Conservation (phyloP, 2,113 vertebrate species). For the Chrysemys picta region DNA sequence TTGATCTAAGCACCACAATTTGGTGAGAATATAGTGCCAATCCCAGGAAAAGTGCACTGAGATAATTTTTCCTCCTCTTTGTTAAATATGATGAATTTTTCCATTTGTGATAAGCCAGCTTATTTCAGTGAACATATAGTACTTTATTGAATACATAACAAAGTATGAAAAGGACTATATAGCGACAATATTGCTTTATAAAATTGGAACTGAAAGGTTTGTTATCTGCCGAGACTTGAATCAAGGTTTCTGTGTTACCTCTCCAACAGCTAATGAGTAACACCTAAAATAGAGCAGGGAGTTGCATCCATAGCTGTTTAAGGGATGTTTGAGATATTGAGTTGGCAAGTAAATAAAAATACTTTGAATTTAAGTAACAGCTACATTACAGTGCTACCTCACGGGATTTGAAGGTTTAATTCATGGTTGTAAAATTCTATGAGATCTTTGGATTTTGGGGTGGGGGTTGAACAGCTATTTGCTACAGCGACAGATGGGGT, state of each 20-base stretch:
- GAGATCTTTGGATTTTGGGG: neutral
- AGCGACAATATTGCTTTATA: neutral
- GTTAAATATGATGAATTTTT: neutral
- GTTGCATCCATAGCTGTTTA: neutral
- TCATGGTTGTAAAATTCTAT: neutral
- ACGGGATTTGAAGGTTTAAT: neutral
- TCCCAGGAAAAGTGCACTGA: neutral
- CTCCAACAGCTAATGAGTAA: neutral
- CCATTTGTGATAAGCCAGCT: neutral
- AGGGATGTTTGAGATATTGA: neutral
- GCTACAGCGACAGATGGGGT: too few species aligned
- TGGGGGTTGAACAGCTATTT: neutral
- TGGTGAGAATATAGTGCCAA: neutral
- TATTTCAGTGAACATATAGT: accelerated
- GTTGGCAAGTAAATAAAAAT: neutral
- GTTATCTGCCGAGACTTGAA: neutral
- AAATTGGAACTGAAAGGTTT: neutral
- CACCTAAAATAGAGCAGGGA: neutral
- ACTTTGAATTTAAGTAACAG: neutral
- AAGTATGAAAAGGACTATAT: neutral
- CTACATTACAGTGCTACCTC: too few species aligned
- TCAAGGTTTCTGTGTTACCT: neutral
- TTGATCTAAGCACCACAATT: neutral
- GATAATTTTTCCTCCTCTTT: neutral
- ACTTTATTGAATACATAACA: neutral